A percentile compares a stretch with the other conserved stretches of the same genome.
Conservation (phyloP, 2,888 invertebrate species). For the Orthosia gracilis region DNA sequence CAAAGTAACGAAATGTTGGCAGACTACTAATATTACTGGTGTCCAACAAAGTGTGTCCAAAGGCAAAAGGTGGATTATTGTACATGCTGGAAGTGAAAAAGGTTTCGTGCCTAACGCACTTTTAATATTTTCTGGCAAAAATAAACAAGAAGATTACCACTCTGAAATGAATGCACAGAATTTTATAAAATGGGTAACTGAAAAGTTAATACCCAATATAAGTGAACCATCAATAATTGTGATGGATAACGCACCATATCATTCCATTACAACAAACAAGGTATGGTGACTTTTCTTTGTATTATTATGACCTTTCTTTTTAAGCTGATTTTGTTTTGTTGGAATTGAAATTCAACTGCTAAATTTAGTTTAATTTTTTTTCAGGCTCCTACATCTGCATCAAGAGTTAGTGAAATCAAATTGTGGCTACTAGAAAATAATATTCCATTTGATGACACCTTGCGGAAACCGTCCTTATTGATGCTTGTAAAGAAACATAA, state of each 20-base stretch:
- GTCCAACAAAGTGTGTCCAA: slow-evolving; percentile 44
- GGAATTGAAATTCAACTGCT: background rate
- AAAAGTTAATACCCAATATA: too few relatives aligned
- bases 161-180: too few relatives aligned
- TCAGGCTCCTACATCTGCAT: background rate
- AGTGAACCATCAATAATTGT: too few relatives aligned
- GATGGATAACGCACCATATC: too few relatives aligned
- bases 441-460: slow-evolving; percentile 52
- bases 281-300: background rate
- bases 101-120: slow-evolving; percentile 58
- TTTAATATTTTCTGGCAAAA: slow-evolving; percentile 58
- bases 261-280: slow-evolving; percentile 13
- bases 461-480: slow-evolving; percentile 53
- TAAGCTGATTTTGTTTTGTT: too few relatives aligned
- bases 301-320: too few relatives aligned
- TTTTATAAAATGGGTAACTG: too few relatives aligned
- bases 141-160: too few relatives aligned
- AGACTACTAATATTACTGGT: slow-evolving; percentile 39
- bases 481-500: slow-evolving; percentile 57
- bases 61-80: slow-evolving; percentile 36
- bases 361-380: too few relatives aligned
- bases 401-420: slow-evolving; percentile 35
- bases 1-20: slow-evolving; percentile 59
- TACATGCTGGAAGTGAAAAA: slow-evolving; percentile 62
- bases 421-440: slow-evolving; percentile 63